Evolutionary conservation across 2,797 vertebrate genomes (phyloP).

Genomic region (Bovichtus diacanthus): DNA sequence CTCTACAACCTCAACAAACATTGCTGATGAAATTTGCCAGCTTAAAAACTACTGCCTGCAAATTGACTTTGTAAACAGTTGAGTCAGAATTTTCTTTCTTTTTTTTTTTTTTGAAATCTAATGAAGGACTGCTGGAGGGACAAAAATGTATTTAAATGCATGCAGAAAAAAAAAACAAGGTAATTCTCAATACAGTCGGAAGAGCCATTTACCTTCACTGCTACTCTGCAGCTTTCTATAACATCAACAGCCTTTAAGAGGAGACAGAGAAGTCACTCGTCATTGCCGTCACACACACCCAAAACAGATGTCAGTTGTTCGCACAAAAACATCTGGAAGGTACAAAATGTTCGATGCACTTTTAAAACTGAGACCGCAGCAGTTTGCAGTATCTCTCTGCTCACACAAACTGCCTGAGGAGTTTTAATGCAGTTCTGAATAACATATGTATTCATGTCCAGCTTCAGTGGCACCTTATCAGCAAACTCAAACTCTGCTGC

Average conservation of each 20-base stretch:
- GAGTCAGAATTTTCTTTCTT: not conserved
- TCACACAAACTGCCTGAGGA: slow-evolving; percentile 10
- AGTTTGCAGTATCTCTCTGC: not conserved
- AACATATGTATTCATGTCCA: slow-evolving; percentile 6
- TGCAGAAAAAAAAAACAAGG: not conserved
- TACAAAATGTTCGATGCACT: slow-evolving; percentile 24
- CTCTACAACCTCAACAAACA: slow-evolving; percentile 9
- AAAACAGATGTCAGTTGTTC: slow-evolving; percentile 42
- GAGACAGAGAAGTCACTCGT: slow-evolving; percentile 2
- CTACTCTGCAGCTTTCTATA: not conserved
- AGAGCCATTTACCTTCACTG: not conserved
- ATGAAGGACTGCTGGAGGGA: not conserved
- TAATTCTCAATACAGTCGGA: not conserved
- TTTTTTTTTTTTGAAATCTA: not conserved
- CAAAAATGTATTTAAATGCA: not conserved
- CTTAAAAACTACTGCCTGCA: slow-evolving; percentile 11
- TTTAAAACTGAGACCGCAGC: slow-evolving; percentile 8
- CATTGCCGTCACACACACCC: slow-evolving; percentile 3
- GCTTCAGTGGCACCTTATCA: slow-evolving; percentile 5
- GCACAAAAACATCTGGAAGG: slow-evolving; percentile 23
- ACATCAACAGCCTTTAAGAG: slow-evolving; percentile 9
- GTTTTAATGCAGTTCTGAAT: not conserved
- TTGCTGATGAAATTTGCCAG: not conserved
- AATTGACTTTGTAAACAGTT: slow-evolving; percentile 18
- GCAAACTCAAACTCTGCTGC: not conserved